A percentile compares a stretch with the other conserved stretches of the same genome.
Conservation (phyloP, 2,113 vertebrate species). For the Perca schrenkii region DNA sequence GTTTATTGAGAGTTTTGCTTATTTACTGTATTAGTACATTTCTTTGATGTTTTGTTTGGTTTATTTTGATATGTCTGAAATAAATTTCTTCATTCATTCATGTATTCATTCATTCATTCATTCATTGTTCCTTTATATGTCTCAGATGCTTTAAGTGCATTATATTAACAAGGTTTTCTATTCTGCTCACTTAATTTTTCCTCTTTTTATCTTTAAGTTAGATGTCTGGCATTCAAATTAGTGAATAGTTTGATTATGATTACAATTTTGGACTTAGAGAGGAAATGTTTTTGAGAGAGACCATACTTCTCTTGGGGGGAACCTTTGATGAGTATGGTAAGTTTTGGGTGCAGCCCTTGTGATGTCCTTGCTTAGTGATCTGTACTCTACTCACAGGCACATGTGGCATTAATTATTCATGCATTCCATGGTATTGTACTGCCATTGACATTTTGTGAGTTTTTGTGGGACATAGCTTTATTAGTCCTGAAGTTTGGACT, state of each 20-base stretch:
- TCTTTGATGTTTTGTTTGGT: too few relatives aligned
- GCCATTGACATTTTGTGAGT: slow-evolving; percentile 64
- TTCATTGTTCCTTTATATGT: not conserved
- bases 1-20: too few relatives aligned
- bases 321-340: slow-evolving; percentile 29
- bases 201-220: not conserved
- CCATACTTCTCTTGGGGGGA: not conserved
- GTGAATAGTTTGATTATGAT: not conserved
- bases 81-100: too few relatives aligned
- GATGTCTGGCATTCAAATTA: not conserved
- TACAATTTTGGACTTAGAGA: not conserved
- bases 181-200: not conserved
- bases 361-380: slow-evolving; percentile 61
- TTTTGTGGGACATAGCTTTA: slow-evolving; percentile 58
- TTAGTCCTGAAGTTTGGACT: slow-evolving; percentile 57
- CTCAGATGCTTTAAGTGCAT: not conserved
- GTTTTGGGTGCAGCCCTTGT: slow-evolving; percentile 57
- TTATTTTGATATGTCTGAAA: too few relatives aligned
- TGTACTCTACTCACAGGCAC: slow-evolving; percentile 55
- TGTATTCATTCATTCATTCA: too few relatives aligned
- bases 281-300: not conserved
- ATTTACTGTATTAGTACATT: too few relatives aligned
- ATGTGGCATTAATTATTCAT: slow-evolving; percentile 72
- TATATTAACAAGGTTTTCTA: not conserved
- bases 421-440: slow-evolving; percentile 49